Evolutionary conservation across 2,113 vertebrate species (phyloP), one percentile per base, ranked within the genome.

Genomic region (Eleginops maclovinus): DNA sequence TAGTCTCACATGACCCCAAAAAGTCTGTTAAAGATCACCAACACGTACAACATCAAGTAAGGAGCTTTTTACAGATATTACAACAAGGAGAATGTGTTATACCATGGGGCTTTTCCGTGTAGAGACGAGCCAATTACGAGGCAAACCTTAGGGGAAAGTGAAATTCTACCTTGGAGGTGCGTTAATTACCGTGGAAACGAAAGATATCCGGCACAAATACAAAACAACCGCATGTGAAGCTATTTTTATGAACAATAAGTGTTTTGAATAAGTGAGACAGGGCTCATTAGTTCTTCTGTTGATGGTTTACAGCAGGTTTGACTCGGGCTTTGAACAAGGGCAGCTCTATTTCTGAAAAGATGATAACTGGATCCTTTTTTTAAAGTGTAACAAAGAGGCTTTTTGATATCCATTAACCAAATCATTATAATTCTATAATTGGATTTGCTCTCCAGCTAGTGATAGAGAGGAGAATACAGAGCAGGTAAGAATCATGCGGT

Each of bases 381-480:
- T 41, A 22, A 83, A 87, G 63, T 58, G 53, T 24, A 62, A 84
- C 84, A 85, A 90, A 91, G 74, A 83, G 50, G 75, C 67, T 50
- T 67, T 90, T 88, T 79, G 75, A 83, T 82, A 84, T 82, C 76
- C 73, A 79, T 89, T 85, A 87, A 61, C 47, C 58, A 68, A 78
- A 78, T 72, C 47, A 44, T 63, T 31, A 60, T 75, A 41, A 60
- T 75, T 67, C 62, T 67, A 46, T 86, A 79, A 91, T 87, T 85
- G 77, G 58, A 63, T 82, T 71, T 22, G 51, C 67, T 73, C 63
- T 60, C 55, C 41, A 49, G 56, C 65, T 49, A 67, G 28, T 6
- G 68, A 64, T 53, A 49, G 58, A 43, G 72, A n/a, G 16, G 26
- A 44, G 51, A 82, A 83, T 19, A 47, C 71, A 68, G 72, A 84